Conservation (phyloP, 2,113 vertebrate species). For the Peromyscus leucopus region DNA sequence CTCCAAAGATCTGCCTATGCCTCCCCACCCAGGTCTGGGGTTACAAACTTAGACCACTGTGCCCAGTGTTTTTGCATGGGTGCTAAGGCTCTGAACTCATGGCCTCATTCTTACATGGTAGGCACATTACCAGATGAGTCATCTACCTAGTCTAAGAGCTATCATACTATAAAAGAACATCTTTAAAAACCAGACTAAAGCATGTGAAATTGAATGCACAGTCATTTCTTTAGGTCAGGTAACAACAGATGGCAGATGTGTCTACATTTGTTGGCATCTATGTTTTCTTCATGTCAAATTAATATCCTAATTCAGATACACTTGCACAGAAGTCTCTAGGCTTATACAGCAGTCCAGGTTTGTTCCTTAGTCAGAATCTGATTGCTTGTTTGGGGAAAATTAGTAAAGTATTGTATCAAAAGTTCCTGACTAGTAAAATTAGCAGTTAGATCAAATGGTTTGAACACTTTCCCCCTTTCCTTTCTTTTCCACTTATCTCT, state of each 20-base stretch:
- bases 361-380: background rate
- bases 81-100: background rate
- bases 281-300: background rate
- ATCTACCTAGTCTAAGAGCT: too few relatives aligned
- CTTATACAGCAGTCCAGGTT: accelerated
- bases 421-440: background rate
- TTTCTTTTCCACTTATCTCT: too few relatives aligned
- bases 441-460: background rate
- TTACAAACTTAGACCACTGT: background rate
- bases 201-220: background rate
- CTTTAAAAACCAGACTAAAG: background rate
- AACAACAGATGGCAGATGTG: background rate
- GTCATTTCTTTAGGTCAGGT: background rate
- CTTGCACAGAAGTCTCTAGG: background rate
- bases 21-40: background rate
- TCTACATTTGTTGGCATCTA: background rate
- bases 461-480: background rate
- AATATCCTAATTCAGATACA: background rate
- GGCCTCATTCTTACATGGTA: background rate
- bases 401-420: background rate
- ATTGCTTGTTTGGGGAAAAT: background rate
- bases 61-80: background rate
- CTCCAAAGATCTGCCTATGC: background rate
- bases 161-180: background rate
- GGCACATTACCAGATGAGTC: background rate